A percentile compares a stretch with the other conserved stretches of the same genome.
These are phyloP conservation scores for Cacoxenus indagator DNA, from an alignment of 2,888 invertebrate species.

Conservation along the genomic window DNA sequence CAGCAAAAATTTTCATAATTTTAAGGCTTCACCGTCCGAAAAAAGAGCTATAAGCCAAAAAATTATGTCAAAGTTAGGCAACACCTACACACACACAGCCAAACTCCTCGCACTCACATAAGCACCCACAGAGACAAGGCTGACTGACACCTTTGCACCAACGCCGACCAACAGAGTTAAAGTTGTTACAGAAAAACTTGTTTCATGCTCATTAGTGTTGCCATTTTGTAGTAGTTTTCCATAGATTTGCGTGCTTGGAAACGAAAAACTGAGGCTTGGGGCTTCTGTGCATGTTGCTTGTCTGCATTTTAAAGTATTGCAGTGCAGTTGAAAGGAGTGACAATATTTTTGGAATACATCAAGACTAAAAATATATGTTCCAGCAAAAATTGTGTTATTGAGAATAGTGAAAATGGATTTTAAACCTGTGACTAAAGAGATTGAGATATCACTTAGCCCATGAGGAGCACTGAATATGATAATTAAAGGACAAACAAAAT, in stretches of 20 bases:
- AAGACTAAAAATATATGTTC: no score
- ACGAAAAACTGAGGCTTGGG: neutral
- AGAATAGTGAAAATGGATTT: no score
- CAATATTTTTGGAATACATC: neutral
- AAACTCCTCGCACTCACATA: neutral
- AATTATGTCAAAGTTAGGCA: slow-evolving; percentile 15
- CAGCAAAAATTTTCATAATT: slow-evolving; percentile 25
- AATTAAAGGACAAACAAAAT: no score
- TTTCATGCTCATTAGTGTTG: neutral
- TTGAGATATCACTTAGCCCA: no score
- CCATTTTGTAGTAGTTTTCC: neutral
- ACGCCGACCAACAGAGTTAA: neutral
- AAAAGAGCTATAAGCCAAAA: slow-evolving; percentile 25
- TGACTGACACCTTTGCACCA: neutral
- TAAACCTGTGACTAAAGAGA: no score
- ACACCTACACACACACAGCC: slow-evolving; percentile 38
- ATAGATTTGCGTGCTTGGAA: no score
- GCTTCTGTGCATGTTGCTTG: neutral
- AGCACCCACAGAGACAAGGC: no score
- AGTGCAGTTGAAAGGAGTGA: neutral
- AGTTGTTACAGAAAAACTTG: neutral
- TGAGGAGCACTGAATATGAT: no score
- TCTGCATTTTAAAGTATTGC: neutral
- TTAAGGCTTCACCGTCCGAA: slow-evolving; percentile 25
- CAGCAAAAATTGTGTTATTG: no score